Evolutionary conservation across 2,797 vertebrate genomes (phyloP).

Genomic region (Muraenolepis orangiensis): DNA sequence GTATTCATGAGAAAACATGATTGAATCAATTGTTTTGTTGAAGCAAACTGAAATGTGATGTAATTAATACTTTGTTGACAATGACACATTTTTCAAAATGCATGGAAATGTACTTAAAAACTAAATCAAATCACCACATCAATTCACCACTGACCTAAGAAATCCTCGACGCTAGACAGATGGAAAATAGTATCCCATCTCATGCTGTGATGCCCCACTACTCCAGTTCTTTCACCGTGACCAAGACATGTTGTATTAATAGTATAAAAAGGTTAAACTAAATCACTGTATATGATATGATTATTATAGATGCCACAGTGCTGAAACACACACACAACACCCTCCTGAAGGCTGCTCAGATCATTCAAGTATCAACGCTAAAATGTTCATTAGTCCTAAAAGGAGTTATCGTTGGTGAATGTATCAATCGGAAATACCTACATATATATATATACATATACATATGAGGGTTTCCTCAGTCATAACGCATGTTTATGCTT

Average conservation of each 20-base stretch:
- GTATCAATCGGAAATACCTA: neutral
- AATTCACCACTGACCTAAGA: slow-evolving; percentile 49
- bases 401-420: too few species aligned
- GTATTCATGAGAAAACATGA: slow-evolving; percentile 26
- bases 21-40: neutral
- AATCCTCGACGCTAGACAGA: slow-evolving; percentile 3
- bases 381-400: neutral
- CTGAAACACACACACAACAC: neutral
- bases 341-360: neutral
- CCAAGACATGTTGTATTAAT: neutral
- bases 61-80: slow-evolving; percentile 62
- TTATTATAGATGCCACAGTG: neutral
- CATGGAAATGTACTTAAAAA: slow-evolving; percentile 16
- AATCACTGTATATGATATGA: neutral
- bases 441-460: neutral
- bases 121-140: slow-evolving; percentile 20
- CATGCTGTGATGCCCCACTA: neutral
- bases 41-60: slow-evolving; percentile 34
- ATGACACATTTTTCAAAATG: slow-evolving; percentile 43
- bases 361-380: neutral
- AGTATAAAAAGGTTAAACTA: neutral
- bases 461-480: neutral
- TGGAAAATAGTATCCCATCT: neutral
- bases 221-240: neutral
- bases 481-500: neutral